Evolutionary conservation across 2,113 vertebrate species (phyloP), one percentile per base, ranked within the genome.

Genomic region (Phocoena phocoena): DNA sequence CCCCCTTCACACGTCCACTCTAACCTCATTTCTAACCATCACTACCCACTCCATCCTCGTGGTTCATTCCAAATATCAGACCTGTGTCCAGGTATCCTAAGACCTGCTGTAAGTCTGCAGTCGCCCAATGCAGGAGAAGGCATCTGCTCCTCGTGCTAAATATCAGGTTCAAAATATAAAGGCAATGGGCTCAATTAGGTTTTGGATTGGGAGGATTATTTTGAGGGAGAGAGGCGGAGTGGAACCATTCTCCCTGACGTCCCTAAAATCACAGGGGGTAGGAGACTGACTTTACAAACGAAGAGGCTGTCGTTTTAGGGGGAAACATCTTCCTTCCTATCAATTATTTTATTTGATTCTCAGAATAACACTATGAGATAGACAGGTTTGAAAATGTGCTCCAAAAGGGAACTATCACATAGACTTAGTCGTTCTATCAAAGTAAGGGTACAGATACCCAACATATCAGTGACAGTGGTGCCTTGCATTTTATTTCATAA

Each of bases 401-500:
- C 3, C 3, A 90, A 74, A 82, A 55, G 28, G 11, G 47, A 88
- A 55, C 41, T 74, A 18, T 71, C 20, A 41, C 9, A 65, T 62
- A 53, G 6, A 58, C 74, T 90, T 65, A 82, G 23, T 11, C 3
- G 31, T 79, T 79, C 8, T 80, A 4, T 82, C 14, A 60, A 33
- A 10, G 26, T 47, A 70, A 85, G 23, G 73, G 5, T 47, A 77
- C 18, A 93, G 44, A 53, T 28, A 38, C 3, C 15, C 62, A 60
- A 55, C 7, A 88, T 80, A 18, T 81, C 53, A 63, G 50, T 67
- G 58, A 63, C 41, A 84, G 36, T 4, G 1, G 31, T 83, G 9
- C 71, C 26, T 82, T 94, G 26, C 13, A 70, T 91, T 84, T 91
- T 62, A 91, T 77, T 93, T 87, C 47, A 36, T 79, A 63, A 94